A percentile compares a stretch with the other conserved stretches of the same genome.
Conservation (phyloP, 1,140 invertebrate genomes). For the Drosophila subpulchrella region DNA sequence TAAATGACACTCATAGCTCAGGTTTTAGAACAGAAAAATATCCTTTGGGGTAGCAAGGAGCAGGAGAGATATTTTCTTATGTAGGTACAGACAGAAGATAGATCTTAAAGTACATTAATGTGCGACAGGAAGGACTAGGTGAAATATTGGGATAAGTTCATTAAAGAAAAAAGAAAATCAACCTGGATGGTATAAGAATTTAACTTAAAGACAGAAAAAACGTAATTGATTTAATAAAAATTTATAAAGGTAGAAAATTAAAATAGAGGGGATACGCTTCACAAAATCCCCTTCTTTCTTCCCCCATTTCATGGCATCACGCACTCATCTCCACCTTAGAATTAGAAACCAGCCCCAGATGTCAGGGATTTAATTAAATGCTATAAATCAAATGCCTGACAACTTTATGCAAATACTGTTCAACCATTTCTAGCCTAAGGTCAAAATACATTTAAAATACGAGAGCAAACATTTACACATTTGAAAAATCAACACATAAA, state of each 20-base stretch:
- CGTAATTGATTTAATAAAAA: too few species aligned
- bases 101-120: neutral
- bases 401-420: constrained; percentile 64
- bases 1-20: constrained; percentile 34
- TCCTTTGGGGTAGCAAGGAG: neutral
- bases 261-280: neutral
- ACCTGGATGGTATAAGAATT: neutral
- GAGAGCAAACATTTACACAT: constrained; percentile 10
- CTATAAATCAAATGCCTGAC: constrained; percentile 70
- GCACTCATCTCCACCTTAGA: neutral
- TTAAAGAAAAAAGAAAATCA: neutral
- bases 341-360: constrained; percentile 14
- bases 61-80: neutral
- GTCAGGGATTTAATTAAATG: constrained; percentile 69
- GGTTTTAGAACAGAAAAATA: constrained; percentile 23
- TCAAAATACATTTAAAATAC: constrained; percentile 25
- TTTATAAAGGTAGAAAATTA: neutral
- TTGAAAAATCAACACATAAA: constrained; percentile 6
- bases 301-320: neutral
- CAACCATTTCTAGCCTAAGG: constrained; percentile 24
- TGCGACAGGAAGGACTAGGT: neutral
- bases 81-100: neutral
- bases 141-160: neutral
- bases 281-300: neutral
- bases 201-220: neutral